These are phyloP conservation scores for Plectropomus leopardus DNA, from an alignment of 2,113 vertebrate genomes.

Conservation along the genomic window DNA sequence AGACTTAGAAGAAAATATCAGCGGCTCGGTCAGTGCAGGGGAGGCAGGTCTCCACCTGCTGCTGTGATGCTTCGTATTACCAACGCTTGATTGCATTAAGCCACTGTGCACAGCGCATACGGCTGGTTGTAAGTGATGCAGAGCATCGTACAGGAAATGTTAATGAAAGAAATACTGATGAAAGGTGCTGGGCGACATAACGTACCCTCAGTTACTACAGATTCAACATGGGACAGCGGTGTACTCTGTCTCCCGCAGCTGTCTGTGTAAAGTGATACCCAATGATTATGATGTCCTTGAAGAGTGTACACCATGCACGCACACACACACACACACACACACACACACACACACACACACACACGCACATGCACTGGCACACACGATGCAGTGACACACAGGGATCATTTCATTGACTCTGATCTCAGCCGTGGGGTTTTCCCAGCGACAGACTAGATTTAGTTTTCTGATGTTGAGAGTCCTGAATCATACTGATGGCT, in stretches of 20 bases:
- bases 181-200: conserved; percentile 7
- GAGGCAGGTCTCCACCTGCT: conserved; percentile 58
- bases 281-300: conserved; percentile 72
- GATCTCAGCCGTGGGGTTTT: conserved; percentile 43
- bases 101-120: conserved; percentile 3
- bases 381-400: conserved; percentile 23
- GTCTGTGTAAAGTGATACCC: conserved; percentile 73
- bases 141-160: not conserved
- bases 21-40: not conserved
- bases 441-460: conserved; percentile 42
- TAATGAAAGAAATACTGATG: not conserved
- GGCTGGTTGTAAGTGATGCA: not conserved
- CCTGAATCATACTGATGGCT: not conserved
- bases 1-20: conserved; percentile 34
- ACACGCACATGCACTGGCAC: conserved; percentile 22
- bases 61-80: conserved; percentile 25
- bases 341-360: conserved; percentile 8
- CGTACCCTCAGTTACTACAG: conserved; percentile 4
- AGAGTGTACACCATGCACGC: not conserved
- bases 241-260: conserved; percentile 65
- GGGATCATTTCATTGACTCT: conserved; percentile 57
- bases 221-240: conserved; percentile 37
- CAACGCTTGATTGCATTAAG: not conserved
- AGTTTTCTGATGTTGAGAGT: conserved; percentile 24
- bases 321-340: not conserved